These are phyloP conservation scores for Drosophila barbarae DNA, from an alignment of 2,888 invertebrate species.

Conservation along the genomic window DNA sequence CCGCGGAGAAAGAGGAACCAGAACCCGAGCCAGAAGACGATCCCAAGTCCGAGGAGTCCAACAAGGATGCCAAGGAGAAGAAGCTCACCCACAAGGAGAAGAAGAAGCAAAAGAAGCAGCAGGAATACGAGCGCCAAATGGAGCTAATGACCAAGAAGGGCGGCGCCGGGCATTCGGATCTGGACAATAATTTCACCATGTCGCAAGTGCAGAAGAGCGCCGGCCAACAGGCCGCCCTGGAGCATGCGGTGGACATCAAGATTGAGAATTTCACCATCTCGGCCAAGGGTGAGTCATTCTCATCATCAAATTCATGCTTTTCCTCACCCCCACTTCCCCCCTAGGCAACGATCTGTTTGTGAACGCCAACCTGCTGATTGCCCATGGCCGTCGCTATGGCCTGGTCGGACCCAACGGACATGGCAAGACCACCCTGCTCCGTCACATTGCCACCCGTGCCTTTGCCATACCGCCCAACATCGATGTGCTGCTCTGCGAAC, in stretches of 20 bases:
- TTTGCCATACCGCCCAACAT: constrained; percentile 97
- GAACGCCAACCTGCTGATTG: constrained; percentile 95
- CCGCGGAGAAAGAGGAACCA: not conserved
- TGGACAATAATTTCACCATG: constrained; percentile 97
- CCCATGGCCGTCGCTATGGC: constrained; percentile 96
- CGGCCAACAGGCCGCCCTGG: constrained; percentile 88
- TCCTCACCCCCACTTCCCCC: not conserved
- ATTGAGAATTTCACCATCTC: constrained; percentile 98
- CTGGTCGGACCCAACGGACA: constrained; percentile 99
- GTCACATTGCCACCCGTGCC: constrained; percentile 94
- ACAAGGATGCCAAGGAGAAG: constrained; percentile 81
- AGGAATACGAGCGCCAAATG: constrained; percentile 93
- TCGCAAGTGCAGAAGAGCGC: constrained; percentile 89
- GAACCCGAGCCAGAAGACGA: constrained; percentile 16
- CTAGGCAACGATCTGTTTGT: constrained; percentile 94
- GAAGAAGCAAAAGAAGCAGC: constrained; percentile 92
- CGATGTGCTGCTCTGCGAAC: constrained; percentile 97
- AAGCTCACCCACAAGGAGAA: constrained; percentile 94
- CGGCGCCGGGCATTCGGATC: constrained; percentile 92
- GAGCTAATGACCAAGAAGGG: constrained; percentile 92
- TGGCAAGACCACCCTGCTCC: constrained; percentile 97
- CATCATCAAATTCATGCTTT: not conserved
- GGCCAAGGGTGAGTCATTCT: constrained; percentile 86
- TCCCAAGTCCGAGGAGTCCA: constrained; percentile 48
- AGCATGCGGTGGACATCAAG: constrained; percentile 98